Evolutionary conservation across 2,113 vertebrate species (phyloP), one percentile per base, ranked within the genome.

Genomic region (Blennius ocellaris): DNA sequence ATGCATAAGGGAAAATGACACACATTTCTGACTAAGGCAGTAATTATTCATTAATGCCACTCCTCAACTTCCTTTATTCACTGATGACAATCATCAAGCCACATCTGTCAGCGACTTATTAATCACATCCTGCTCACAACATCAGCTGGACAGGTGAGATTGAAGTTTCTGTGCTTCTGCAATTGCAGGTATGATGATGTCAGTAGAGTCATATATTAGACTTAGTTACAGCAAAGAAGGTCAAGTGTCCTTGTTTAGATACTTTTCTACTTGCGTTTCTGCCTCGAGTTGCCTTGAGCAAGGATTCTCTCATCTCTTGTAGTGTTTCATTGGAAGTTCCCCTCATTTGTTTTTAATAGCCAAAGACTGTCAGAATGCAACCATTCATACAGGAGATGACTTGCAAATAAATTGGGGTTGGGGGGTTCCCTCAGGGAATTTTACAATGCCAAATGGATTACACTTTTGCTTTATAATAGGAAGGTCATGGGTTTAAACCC

Each of bases 51-150:
- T 69, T 60, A 81, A 73, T 76, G 70, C 73, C 71, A 82, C 49
- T 76, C 49, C 70, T 79, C 62, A 75, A 73, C 69, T 61, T 79
- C 64, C 43, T 59, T 84, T 30, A 30, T 74, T 77, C 41, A 82
- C 63, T 56, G 51, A 78, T 89, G 90, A 92, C 72, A 85, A 89
- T 92, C 88, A 81, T 90, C 83, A 79, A 78, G 79, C 78, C 59
- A 80, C 45, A 67, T 65, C 83, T 89, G 89, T 90, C 90, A 83
- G 44, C 58, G 44, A 53, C 79, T 81, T 74, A 84, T 82, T 90
- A 91, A 91, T 92, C 90, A 86, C 61, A 43, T 30, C 64, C 65
- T 77, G 67, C 81, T 90, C 83, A 87, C 89, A 89, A 87, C 81
- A 89, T 88, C 87, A 85, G 80, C 78, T 54, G 59, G 79, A 71